phyloP scores from a whole-genome alignment of 2,888 invertebrate genomes.

The Tetramorium bicarinatum region DNA sequence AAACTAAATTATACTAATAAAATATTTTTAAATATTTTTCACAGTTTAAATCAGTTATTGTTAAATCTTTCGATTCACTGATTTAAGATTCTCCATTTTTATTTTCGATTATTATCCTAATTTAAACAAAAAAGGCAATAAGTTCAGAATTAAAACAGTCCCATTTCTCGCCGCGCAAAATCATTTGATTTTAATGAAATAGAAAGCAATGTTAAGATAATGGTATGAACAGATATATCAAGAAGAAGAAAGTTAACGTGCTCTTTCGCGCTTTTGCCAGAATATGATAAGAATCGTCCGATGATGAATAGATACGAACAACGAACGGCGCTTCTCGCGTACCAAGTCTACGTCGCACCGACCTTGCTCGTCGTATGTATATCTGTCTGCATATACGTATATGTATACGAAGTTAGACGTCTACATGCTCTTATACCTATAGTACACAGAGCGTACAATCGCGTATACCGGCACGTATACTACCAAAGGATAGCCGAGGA shows the following conservation, averaged over 20 bases:
- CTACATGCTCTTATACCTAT: slow-evolving; percentile 41
- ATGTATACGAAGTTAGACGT: slow-evolving; percentile 48
- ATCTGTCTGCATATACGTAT: slow-evolving; percentile 58
- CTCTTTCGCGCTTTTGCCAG: slow-evolving; percentile 55
- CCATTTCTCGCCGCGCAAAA: background rate
- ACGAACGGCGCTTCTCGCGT: slow-evolving; percentile 55
- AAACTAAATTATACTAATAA: background rate
- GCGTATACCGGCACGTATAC: slow-evolving; percentile 60
- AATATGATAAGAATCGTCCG: slow-evolving; percentile 58
- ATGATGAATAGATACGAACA: slow-evolving; percentile 62
- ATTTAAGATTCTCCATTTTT: slow-evolving; percentile 28
- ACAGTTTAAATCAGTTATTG: slow-evolving; percentile 42
- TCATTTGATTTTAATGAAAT: background rate
- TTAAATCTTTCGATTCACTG: slow-evolving; percentile 53
- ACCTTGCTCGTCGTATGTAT: slow-evolving; percentile 41
- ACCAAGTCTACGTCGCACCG: slow-evolving; percentile 53
- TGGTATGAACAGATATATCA: slow-evolving; percentile 5
- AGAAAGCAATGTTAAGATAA: slow-evolving; percentile 11
- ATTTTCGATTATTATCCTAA: slow-evolving; percentile 22
- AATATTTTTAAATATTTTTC: slow-evolving; percentile 11
- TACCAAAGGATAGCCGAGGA: slow-evolving; percentile 75
- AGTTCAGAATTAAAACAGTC: slow-evolving; percentile 43
- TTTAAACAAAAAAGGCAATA: slow-evolving; percentile 26
- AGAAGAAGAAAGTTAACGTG: slow-evolving; percentile 40
- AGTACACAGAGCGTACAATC: slow-evolving; percentile 45